A percentile compares a stretch with the other conserved stretches of the same genome.
phyloP scores from a whole-genome alignment of 2,797 vertebrate species.

The Anabas testudineus region DNA sequence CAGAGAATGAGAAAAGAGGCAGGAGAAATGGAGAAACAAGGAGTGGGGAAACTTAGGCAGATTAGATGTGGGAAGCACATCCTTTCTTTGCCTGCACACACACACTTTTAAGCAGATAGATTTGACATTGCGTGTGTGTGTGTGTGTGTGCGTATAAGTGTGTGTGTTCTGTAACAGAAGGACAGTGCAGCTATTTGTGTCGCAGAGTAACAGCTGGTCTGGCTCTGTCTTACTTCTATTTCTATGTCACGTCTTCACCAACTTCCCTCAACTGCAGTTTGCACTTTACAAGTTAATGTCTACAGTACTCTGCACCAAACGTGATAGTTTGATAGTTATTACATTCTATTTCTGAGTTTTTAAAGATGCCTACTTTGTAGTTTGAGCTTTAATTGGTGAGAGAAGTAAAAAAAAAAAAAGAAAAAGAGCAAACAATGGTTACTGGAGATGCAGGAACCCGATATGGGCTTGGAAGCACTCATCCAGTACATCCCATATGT shows the following conservation, averaged over 20 bases:
- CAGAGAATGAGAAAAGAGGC: background rate
- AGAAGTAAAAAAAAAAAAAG: conserved; percentile 4
- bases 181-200: conserved; percentile 67
- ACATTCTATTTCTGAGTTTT: conserved; percentile 4
- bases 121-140: conserved; percentile 29
- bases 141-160: background rate
- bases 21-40: conserved; percentile 17
- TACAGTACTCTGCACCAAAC: background rate
- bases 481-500: conserved; percentile 56
- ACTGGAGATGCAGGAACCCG: background rate
- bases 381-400: conserved; percentile 5
- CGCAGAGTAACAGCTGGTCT: conserved; percentile 62
- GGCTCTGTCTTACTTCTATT: conserved; percentile 38
- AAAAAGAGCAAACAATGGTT: background rate
- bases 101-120: conserved; percentile 36
- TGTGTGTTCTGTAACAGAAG: conserved; percentile 42
- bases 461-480: conserved; percentile 33
- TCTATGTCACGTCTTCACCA: conserved; percentile 18
- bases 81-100: conserved; percentile 22
- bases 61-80: conserved; percentile 22
- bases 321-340: conserved; percentile 4
- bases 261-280: conserved; percentile 18
- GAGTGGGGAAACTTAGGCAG: conserved; percentile 20
- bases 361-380: background rate
- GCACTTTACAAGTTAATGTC: conserved; percentile 14